These are phyloP conservation scores for Trochalopteron elliotii DNA, from an alignment of 2,113 vertebrate species.

Conservation along the genomic window DNA sequence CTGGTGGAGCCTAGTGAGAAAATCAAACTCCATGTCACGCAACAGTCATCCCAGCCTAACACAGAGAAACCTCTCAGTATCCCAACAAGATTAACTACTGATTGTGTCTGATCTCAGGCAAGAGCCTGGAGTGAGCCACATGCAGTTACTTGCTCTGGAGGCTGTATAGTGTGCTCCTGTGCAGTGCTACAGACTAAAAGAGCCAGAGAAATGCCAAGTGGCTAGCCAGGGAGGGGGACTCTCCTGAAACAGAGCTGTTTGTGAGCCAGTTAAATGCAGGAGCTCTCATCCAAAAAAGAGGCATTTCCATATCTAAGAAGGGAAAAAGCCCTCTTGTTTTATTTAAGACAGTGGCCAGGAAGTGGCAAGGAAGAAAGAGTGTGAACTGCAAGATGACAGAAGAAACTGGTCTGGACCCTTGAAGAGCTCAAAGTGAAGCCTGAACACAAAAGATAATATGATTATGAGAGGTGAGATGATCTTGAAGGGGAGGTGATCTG, in stretches of 20 bases:
- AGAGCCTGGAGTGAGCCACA: background rate
- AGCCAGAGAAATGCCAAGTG: background rate
- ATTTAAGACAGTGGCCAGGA: background rate
- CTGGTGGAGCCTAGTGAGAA: background rate
- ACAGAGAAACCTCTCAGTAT: background rate
- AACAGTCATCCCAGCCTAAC: background rate
- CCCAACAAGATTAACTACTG: background rate
- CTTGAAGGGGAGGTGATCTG: background rate
- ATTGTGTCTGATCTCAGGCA: background rate
- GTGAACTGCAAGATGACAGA: background rate
- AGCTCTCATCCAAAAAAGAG: background rate
- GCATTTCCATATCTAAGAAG: background rate
- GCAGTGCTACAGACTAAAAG: background rate
- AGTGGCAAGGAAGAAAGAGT: background rate
- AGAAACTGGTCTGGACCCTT: background rate
- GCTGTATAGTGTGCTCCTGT: background rate
- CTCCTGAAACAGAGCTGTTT: background rate
- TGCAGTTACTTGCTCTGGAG: background rate
- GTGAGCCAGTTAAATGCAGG: background rate
- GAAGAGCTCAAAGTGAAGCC: background rate
- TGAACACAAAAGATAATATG: background rate
- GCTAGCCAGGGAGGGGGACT: background rate
- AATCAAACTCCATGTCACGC: accelerated
- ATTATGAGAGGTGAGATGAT: background rate
- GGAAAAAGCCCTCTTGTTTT: accelerated